A percentile compares a stretch with the other conserved stretches of the same genome.
phyloP scores from a whole-genome alignment of 2,888 invertebrate species.

The Luperina nickerlii region DNA sequence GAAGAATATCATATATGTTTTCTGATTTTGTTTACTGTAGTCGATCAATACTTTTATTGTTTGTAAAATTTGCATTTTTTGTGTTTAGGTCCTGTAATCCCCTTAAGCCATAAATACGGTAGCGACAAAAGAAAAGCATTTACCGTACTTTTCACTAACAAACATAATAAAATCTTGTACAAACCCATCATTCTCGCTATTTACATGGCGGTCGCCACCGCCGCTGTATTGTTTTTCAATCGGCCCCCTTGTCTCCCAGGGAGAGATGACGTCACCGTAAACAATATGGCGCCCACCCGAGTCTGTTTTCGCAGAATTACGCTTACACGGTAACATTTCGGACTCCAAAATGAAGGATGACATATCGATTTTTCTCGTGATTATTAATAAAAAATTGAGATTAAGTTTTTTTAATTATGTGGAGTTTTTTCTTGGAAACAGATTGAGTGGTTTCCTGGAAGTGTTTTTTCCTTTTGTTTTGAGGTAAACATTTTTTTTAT shows the following conservation, averaged over 20 bases:
- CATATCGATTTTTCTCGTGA: slow-evolving; percentile 41
- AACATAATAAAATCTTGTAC: slow-evolving; percentile 60
- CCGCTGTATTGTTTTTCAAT: slow-evolving; percentile 74
- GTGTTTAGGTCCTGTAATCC: too few species aligned
- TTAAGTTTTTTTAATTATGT: slow-evolving; percentile 19
- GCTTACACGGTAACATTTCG: slow-evolving; percentile 64
- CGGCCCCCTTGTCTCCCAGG: slow-evolving; percentile 61
- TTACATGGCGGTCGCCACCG: slow-evolving; percentile 60
- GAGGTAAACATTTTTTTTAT: not conserved
- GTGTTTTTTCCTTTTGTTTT: not conserved
- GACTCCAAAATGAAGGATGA: slow-evolving; percentile 63
- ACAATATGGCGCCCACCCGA: slow-evolving; percentile 69
- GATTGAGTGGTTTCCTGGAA: slow-evolving; percentile 5
- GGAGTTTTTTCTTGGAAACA: slow-evolving; percentile 11
- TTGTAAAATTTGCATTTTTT: too few species aligned
- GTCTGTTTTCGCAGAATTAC: slow-evolving; percentile 67
- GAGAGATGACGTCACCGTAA: slow-evolving; percentile 71
- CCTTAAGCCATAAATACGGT: slow-evolving; percentile 13
- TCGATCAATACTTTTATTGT: too few species aligned
- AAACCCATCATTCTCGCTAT: slow-evolving; percentile 60
- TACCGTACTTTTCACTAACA: slow-evolving; percentile 46
- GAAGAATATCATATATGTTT: too few species aligned
- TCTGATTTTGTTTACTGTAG: too few species aligned
- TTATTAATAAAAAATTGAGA: slow-evolving; percentile 31
- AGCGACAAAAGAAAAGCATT: slow-evolving; percentile 44